Evolutionary conservation across 2,888 invertebrate genomes (phyloP).

Genomic region (Siphlonurus alternatus): DNA sequence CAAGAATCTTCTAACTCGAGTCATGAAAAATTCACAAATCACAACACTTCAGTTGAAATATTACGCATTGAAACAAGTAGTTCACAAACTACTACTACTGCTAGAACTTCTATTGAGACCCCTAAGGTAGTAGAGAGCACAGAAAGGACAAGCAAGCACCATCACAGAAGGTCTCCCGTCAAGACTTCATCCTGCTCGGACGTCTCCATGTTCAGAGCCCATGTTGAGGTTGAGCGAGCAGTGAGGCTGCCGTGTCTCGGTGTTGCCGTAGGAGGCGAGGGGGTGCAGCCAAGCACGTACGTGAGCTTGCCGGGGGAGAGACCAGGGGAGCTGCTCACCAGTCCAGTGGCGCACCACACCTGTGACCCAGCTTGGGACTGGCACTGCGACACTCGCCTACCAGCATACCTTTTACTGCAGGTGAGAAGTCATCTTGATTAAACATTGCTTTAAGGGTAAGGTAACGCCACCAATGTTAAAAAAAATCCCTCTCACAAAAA

Average conservation of each 20-base stretch:
- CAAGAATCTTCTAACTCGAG: too few species aligned
- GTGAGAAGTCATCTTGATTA: too few species aligned
- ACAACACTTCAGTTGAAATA: too few species aligned
- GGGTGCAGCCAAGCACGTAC: not conserved
- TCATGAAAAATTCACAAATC: too few species aligned
- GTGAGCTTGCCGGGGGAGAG: not conserved
- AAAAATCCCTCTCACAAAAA: too few species aligned
- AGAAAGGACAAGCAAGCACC: not conserved
- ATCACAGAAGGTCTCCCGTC: not conserved
- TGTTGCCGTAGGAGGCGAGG: not conserved
- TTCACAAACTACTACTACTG: too few species aligned
- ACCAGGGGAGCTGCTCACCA: not conserved
- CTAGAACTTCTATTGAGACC: too few species aligned
- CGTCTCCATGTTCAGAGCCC: not conserved
- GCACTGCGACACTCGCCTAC: slow-evolving; percentile 31
- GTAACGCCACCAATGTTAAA: too few species aligned
- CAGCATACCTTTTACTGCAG: slow-evolving; percentile 32
- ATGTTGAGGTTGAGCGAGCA: not conserved
- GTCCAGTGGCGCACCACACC: slow-evolving; percentile 25
- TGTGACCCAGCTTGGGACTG: slow-evolving; percentile 38
- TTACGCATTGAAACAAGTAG: too few species aligned
- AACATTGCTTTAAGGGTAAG: too few species aligned
- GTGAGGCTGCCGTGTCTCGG: not conserved
- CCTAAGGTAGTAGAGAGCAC: too few species aligned
- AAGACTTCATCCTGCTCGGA: not conserved